A percentile compares a stretch with the other conserved stretches of the same genome.
Evolutionary conservation across 2,797 vertebrate genomes (phyloP).

Genomic region (Capromys pilorides): DNA sequence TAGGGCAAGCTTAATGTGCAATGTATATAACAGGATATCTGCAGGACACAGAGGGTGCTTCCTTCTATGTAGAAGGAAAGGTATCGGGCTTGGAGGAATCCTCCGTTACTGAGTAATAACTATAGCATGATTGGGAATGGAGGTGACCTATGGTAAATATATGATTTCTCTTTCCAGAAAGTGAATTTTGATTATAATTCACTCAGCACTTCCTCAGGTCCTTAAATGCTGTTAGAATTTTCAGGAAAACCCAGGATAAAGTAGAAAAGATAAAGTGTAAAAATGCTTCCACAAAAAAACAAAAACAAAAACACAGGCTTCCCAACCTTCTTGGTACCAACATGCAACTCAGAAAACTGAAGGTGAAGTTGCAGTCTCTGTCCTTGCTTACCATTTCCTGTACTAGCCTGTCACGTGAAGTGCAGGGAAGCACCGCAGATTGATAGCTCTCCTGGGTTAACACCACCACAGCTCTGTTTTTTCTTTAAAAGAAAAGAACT

Average conservation of each 20-base stretch:
- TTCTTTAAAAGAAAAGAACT: neutral
- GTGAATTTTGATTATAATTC: slow-evolving; percentile 74
- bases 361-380: neutral
- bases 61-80: slow-evolving; percentile 51
- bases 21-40: neutral
- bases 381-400: slow-evolving; percentile 41
- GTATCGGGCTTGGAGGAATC: slow-evolving; percentile 55
- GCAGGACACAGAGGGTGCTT: neutral
- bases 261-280: slow-evolving; percentile 37
- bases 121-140: slow-evolving; percentile 14
- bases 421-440: slow-evolving; percentile 46
- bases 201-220: neutral
- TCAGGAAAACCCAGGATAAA: neutral
- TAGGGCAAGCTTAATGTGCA: neutral
- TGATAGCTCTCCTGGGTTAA: slow-evolving; percentile 71
- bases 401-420: slow-evolving; percentile 12
- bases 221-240: neutral
- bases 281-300: neutral
- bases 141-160: slow-evolving; percentile 73
- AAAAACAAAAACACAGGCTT: slow-evolving; percentile 60
- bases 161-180: slow-evolving; percentile 69
- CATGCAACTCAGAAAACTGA: slow-evolving; percentile 17
- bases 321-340: neutral
- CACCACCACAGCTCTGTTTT: neutral
- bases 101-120: slow-evolving; percentile 46